Conservation (phyloP, 2,113 vertebrate genomes). For the Ptychochromis oligacanthus region DNA sequence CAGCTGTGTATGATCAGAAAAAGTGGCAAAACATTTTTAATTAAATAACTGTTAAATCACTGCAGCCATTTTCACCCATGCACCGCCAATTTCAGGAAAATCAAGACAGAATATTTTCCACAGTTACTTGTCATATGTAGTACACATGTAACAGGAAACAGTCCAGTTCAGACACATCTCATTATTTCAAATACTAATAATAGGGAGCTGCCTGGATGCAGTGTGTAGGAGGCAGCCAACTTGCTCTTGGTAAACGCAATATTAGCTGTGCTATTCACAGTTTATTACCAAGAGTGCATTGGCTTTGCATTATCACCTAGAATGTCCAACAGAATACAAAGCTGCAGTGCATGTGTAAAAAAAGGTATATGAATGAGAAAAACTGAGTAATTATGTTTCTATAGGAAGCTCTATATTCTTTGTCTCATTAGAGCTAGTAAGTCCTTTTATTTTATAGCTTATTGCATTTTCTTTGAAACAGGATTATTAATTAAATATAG, state of each 20-base stretch:
- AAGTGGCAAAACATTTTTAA: neutral
- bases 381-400: neutral
- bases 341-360: no score
- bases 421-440: neutral
- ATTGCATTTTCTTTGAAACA: no score
- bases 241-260: no score
- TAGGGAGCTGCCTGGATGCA: neutral
- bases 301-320: neutral
- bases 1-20: neutral
- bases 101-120: neutral
- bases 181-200: fast-evolving
- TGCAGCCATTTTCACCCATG: neutral
- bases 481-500: neutral
- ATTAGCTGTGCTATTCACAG: neutral
- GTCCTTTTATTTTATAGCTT: neutral
- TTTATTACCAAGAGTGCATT: neutral
- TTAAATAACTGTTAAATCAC: neutral
- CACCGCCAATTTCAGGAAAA: no score
- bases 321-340: neutral
- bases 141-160: neutral
- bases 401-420: neutral
- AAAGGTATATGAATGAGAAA: no score
- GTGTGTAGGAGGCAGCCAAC: fast-evolving
- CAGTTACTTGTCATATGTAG: neutral
- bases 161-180: neutral